Conservation (phyloP, 2,888 invertebrate genomes). For the Platycheirus rosarum region DNA sequence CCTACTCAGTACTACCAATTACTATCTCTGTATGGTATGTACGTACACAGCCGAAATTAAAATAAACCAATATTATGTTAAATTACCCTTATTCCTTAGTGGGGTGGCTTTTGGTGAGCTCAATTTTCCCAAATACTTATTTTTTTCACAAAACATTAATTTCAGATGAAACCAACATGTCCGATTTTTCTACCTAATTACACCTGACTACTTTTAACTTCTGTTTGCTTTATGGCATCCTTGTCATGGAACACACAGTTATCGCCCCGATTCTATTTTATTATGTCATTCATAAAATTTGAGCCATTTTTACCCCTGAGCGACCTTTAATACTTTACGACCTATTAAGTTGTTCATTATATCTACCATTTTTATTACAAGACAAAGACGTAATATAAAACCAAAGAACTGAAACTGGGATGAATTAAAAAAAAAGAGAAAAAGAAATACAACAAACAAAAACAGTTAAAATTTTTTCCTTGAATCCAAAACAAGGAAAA, state of each 20-base stretch:
- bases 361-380: conserved; percentile 45
- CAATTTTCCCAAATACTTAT: conserved; percentile 19
- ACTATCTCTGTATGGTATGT: too few species aligned
- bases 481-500: not conserved
- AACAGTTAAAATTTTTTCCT: not conserved
- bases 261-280: conserved; percentile 10
- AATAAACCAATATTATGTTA: too few species aligned
- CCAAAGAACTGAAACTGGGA: conserved; percentile 23
- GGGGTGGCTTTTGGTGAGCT: too few species aligned
- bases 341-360: conserved; percentile 61
- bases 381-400: conserved; percentile 64
- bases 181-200: conserved; percentile 27
- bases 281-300: conserved; percentile 53
- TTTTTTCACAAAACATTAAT: conserved; percentile 65
- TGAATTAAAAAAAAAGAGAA: conserved; percentile 2
- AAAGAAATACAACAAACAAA: not conserved
- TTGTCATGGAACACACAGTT: conserved; percentile 1
- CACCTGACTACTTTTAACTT: conserved; percentile 28
- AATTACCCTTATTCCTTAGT: too few species aligned
- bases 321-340: conserved; percentile 66
- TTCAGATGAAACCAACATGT: conserved; percentile 30
- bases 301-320: conserved; percentile 62
- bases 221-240: conserved; percentile 19
- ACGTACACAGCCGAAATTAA: too few species aligned
- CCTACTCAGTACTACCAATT: too few species aligned